These are phyloP conservation scores for Dallia pectoralis DNA, from an alignment of 2,797 vertebrate genomes.

Conservation along the genomic window DNA sequence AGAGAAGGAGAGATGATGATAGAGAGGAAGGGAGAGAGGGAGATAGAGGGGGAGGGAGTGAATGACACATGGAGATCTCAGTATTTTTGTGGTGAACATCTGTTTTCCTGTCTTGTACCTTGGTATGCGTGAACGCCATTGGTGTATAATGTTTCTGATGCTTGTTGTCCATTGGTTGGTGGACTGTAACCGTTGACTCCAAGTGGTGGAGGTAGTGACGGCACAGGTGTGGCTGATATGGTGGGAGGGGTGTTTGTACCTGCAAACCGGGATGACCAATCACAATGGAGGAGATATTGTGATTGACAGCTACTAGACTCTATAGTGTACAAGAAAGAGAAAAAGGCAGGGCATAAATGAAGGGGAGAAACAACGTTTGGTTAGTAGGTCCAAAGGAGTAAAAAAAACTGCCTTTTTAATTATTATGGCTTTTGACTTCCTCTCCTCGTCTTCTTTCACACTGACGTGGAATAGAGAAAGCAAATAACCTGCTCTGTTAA, in stretches of 20 bases:
- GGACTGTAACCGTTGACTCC: slow-evolving; percentile 89
- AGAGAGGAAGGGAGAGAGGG: slow-evolving; percentile 5
- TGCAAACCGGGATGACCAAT: slow-evolving; percentile 52
- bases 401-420: not conserved
- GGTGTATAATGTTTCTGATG: slow-evolving; percentile 86
- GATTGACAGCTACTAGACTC: slow-evolving; percentile 29
- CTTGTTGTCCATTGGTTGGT: slow-evolving; percentile 82
- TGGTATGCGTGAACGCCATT: slow-evolving; percentile 89
- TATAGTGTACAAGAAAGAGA: slow-evolving; percentile 21
- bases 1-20: not conserved
- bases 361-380: slow-evolving; percentile 11
- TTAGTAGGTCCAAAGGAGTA: slow-evolving; percentile 5
- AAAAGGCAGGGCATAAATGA: slow-evolving; percentile 10
- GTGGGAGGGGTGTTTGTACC: slow-evolving; percentile 91
- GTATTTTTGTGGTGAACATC: not conserved
- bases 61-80: not conserved
- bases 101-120: slow-evolving; percentile 67
- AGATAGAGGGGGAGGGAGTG: not conserved
- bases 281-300: slow-evolving; percentile 31
- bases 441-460: not conserved
- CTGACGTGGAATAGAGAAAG: not conserved
- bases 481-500: not conserved
- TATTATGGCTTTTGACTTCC: not conserved
- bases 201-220: slow-evolving; percentile 83
- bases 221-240: slow-evolving; percentile 84